A percentile compares a stretch with the other conserved stretches of the same genome.
phyloP scores from a whole-genome alignment of 2,113 vertebrate species.

The Gasterosteus aculeatus region DNA sequence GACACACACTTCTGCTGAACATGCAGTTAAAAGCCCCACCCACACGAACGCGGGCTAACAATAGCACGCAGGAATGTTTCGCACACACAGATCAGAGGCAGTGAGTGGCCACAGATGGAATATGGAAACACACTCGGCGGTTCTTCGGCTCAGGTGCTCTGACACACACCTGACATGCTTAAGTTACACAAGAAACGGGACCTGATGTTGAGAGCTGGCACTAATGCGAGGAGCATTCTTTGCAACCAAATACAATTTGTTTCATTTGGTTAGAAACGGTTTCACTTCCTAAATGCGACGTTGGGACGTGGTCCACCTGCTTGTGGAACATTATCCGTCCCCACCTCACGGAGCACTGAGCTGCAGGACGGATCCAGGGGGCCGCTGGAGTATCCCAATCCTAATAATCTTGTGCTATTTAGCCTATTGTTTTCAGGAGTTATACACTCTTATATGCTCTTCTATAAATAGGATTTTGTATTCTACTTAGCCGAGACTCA shows the following conservation, averaged over 20 bases:
- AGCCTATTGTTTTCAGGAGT: no score
- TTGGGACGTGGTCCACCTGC: no score
- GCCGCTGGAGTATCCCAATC: no score
- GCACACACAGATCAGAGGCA: not conserved
- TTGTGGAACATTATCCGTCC: no score
- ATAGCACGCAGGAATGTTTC: conserved; percentile 50
- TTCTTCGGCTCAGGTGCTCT: conserved; percentile 7
- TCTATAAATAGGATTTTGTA: no score
- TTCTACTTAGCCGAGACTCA: no score
- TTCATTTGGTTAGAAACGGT: not conserved
- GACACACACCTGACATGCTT: not conserved
- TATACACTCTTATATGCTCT: no score
- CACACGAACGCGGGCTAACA: conserved; percentile 38
- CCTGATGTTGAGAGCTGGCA: not conserved
- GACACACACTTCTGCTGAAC: conserved; percentile 38
- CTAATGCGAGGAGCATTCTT: not conserved
- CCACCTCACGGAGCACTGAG: no score
- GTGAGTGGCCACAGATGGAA: not conserved
- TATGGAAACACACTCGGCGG: not conserved
- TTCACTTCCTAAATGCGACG: no score
- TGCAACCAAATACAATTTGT: not conserved
- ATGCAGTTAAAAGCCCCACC: conserved; percentile 36
- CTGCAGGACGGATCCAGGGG: no score
- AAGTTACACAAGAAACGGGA: not conserved
- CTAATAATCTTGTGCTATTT: no score